Conservation (phyloP, 2,113 vertebrate species). For the Chauna torquata region DNA sequence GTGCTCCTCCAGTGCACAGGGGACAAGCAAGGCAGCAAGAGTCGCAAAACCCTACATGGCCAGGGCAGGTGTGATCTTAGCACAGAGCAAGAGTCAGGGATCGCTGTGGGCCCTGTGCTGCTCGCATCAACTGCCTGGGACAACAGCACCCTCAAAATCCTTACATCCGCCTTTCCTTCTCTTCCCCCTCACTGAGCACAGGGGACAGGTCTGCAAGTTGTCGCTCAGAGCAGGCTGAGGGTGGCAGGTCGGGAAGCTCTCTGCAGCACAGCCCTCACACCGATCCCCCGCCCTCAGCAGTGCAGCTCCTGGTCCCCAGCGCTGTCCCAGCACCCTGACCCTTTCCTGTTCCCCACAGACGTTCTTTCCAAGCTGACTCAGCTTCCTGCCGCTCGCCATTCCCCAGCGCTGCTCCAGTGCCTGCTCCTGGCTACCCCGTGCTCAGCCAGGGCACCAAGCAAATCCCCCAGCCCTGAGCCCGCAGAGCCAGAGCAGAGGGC, state of each 20-base stretch:
- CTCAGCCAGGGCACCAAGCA: background rate
- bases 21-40: too few species aligned
- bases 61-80: too few species aligned
- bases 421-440: too few species aligned
- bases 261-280: background rate
- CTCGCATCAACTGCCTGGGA: background rate
- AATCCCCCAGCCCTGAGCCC: background rate
- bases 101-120: background rate
- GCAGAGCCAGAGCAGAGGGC: background rate
- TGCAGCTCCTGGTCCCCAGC: background rate
- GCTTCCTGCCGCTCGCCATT: background rate
- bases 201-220: fast-evolving
- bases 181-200: background rate
- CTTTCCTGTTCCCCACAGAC: background rate
- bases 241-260: background rate
- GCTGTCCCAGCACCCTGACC: background rate
- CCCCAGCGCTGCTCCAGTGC: background rate
- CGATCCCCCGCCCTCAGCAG: background rate
- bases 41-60: background rate
- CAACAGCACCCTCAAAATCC: background rate
- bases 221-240: background rate
- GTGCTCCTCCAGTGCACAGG: background rate
- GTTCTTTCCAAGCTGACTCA: slow-evolving; percentile 22
- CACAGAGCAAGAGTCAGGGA: background rate
- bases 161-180: background rate